phyloP scores from a whole-genome alignment of 1,140 invertebrate species.

The Megalopta genalis region DNA sequence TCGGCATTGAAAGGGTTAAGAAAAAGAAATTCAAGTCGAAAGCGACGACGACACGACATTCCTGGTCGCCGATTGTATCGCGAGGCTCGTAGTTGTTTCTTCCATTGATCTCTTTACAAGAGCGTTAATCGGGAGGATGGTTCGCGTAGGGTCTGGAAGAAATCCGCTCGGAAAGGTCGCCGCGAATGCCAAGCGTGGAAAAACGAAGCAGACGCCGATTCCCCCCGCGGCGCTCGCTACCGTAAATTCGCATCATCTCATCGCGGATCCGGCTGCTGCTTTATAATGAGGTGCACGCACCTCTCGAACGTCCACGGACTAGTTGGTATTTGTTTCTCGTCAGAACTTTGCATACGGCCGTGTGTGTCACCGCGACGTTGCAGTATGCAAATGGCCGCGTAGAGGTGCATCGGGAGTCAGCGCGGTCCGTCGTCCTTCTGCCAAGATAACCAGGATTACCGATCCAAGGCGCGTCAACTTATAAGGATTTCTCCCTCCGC shows the following conservation, averaged over 20 bases:
- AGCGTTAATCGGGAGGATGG: slow-evolving; percentile 15
- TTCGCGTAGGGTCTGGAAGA: too few relatives aligned
- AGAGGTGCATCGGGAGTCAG: slow-evolving; percentile 44
- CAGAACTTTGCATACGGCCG: slow-evolving; percentile 60
- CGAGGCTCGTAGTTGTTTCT: neutral
- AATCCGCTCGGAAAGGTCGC: slow-evolving; percentile 12
- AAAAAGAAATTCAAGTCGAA: too few relatives aligned
- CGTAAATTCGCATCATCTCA: slow-evolving; percentile 57
- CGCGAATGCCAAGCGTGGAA: slow-evolving; percentile 7
- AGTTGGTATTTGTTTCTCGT: slow-evolving; percentile 65
- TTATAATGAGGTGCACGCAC: slow-evolving; percentile 61
- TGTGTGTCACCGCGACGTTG: slow-evolving; percentile 47
- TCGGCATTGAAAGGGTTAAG: too few relatives aligned
- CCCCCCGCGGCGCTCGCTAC: slow-evolving; percentile 17
- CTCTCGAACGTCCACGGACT: slow-evolving; percentile 52
- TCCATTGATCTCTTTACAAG: neutral
- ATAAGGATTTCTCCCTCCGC: slow-evolving; percentile 43
- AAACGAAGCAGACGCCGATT: slow-evolving; percentile 2
- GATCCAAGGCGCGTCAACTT: slow-evolving; percentile 51
- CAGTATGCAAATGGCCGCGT: slow-evolving; percentile 50
- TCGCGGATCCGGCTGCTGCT: slow-evolving; percentile 34
- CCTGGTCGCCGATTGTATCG: neutral
- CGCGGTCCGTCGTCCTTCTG: slow-evolving; percentile 36
- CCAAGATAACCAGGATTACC: slow-evolving; percentile 49
- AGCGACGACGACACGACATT: too few relatives aligned